Evolutionary conservation across 2,888 invertebrate genomes (phyloP).

Genomic region (Drosophila lutescens): DNA sequence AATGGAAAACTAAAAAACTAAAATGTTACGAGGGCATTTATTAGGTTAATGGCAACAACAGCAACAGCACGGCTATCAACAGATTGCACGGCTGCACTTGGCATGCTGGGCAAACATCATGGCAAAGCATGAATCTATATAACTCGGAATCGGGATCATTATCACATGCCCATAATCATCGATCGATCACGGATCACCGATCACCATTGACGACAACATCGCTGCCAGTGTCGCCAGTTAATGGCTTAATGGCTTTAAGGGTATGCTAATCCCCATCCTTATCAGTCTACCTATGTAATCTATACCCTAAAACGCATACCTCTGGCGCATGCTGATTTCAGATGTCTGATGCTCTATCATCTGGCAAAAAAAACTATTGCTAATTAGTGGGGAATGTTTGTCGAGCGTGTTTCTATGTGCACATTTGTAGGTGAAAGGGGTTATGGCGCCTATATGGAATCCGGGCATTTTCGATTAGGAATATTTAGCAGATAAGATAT

Average conservation of each 20-base stretch:
- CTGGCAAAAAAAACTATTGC: conserved; percentile 14
- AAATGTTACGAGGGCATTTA: conserved; percentile 43
- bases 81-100: conserved; percentile 35
- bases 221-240: conserved; percentile 42
- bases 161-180: conserved; percentile 46
- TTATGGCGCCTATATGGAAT: conserved; percentile 16
- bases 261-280: conserved; percentile 27
- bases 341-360: conserved; percentile 19
- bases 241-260: conserved; percentile 24
- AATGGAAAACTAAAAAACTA: conserved; percentile 19
- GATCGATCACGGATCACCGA: conserved; percentile 22
- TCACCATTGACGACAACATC: conserved; percentile 43
- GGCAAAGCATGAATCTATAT: conserved; percentile 28
- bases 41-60: conserved; percentile 25
- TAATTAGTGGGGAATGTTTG: conserved; percentile 45
- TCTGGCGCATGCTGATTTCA: conserved; percentile 29
- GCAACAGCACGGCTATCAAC: conserved; percentile 20
- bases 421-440: conserved; percentile 44
- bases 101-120: conserved; percentile 38
- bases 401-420: conserved; percentile 28
- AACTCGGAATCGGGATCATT: conserved; percentile 20
- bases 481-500: conserved; percentile 33
- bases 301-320: conserved; percentile 36
- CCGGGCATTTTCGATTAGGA: conserved; percentile 24
- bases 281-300: conserved; percentile 42